These are phyloP conservation scores for Syngnathus acus DNA, from an alignment of 2,797 vertebrate species.

Conservation along the genomic window DNA sequence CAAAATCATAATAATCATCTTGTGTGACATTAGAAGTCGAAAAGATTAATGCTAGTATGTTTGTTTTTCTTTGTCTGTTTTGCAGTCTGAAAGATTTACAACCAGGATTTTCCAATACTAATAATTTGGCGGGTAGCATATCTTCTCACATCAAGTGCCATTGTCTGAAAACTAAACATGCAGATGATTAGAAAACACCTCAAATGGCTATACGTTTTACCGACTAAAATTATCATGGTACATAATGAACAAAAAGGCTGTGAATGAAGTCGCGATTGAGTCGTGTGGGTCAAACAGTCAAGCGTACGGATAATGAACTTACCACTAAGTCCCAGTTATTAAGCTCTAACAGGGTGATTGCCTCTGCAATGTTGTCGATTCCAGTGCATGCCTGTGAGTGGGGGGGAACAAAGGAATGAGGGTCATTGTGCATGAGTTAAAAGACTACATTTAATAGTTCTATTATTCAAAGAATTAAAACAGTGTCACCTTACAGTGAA, in stretches of 20 bases:
- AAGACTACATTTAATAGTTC: neutral
- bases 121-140: neutral
- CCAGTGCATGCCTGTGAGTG: constrained; percentile 91
- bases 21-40: neutral
- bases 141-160: neutral
- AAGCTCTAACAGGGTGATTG: constrained; percentile 96
- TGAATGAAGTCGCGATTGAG: neutral
- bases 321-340: constrained; percentile 99
- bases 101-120: neutral
- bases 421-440: neutral
- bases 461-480: neutral
- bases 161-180: neutral
- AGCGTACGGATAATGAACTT: constrained; percentile 69
- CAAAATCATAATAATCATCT: neutral
- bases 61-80: neutral
- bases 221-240: neutral
- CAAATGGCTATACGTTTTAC: neutral
- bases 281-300: constrained; percentile 22
- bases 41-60: too few species aligned
- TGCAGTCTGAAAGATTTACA: neutral
- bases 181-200: neutral
- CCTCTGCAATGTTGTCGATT: constrained; percentile 99
- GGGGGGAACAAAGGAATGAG: constrained; percentile 17
- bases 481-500: neutral
- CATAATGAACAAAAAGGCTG: neutral